Evolutionary conservation across 2,888 invertebrate species (phyloP).

Genomic region (Apodemia mormo): DNA sequence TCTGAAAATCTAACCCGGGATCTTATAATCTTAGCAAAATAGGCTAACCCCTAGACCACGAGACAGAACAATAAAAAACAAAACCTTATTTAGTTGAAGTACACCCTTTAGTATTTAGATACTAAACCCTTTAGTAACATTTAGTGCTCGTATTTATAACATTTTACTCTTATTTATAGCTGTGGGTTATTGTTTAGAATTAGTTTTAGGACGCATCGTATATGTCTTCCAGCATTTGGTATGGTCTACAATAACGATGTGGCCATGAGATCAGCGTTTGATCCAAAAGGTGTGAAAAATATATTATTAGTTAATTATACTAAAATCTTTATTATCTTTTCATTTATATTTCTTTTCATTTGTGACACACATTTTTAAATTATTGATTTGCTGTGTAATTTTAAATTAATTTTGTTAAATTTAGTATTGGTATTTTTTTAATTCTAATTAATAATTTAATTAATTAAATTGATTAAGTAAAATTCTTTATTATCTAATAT

Average conservation of each 20-base stretch:
- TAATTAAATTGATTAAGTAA: too few species aligned
- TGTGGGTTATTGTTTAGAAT: slow-evolving; percentile 57
- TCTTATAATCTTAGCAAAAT: too few species aligned
- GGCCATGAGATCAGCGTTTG: slow-evolving; percentile 45
- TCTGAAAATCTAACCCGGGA: too few species aligned
- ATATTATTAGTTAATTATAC: slow-evolving; percentile 23
- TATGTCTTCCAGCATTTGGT: slow-evolving; percentile 45
- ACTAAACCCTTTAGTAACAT: neutral
- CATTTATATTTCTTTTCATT: too few species aligned
- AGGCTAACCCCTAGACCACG: too few species aligned
- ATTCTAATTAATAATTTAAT: too few species aligned
- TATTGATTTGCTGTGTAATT: too few species aligned
- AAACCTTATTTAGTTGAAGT: neutral
- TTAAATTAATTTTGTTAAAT: too few species aligned
- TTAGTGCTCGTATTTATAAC: neutral
- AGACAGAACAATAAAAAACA: too few species aligned
- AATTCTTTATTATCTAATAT: too few species aligned
- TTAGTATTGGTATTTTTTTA: too few species aligned
- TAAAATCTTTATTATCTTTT: slow-evolving; percentile 32
- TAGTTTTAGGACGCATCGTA: slow-evolving; percentile 67
- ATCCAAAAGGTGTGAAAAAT: neutral
- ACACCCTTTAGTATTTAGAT: neutral
- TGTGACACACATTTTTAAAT: too few species aligned
- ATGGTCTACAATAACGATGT: slow-evolving; percentile 44
- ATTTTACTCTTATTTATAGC: slow-evolving; percentile 52